Conservation (phyloP, 1,140 invertebrate species). For the Drosophila carrolli region DNA sequence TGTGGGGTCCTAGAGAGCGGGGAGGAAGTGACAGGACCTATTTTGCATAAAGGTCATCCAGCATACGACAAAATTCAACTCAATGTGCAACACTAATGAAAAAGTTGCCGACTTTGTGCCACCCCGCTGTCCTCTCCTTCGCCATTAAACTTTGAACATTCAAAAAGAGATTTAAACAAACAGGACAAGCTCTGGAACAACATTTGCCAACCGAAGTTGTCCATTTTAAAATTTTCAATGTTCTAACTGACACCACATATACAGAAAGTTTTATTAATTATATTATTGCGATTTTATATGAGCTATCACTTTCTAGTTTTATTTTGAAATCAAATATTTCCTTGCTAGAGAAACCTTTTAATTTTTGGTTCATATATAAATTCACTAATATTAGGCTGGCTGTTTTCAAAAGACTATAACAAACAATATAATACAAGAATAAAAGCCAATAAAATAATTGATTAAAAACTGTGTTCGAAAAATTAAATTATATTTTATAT, state of each 20-base stretch:
- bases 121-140: background rate
- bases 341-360: too few species aligned
- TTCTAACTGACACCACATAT: background rate
- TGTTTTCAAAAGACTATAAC: too few species aligned
- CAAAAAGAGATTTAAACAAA: conserved; percentile 40
- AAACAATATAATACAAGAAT: too few species aligned
- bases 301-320: background rate
- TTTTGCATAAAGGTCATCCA: conserved; percentile 55
- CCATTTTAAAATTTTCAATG: background rate
- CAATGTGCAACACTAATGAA: conserved; percentile 53
- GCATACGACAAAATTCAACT: conserved; percentile 45
- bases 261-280: background rate
- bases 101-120: conserved; percentile 33
- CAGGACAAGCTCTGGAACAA: conserved; percentile 11
- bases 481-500: too few species aligned
- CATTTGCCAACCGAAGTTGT: conserved; percentile 13
- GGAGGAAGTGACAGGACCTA: conserved; percentile 2
- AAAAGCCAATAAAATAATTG: too few species aligned
- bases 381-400: too few species aligned
- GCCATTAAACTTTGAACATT: conserved; percentile 46
- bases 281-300: background rate
- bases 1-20: background rate
- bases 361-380: too few species aligned
- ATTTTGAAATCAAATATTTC: background rate
- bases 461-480: too few species aligned